A percentile compares a stretch with the other conserved stretches of the same genome.
Evolutionary conservation across 23 tunicate genomes (phyloP).

Genomic region (Oikopleura dioica): DNA sequence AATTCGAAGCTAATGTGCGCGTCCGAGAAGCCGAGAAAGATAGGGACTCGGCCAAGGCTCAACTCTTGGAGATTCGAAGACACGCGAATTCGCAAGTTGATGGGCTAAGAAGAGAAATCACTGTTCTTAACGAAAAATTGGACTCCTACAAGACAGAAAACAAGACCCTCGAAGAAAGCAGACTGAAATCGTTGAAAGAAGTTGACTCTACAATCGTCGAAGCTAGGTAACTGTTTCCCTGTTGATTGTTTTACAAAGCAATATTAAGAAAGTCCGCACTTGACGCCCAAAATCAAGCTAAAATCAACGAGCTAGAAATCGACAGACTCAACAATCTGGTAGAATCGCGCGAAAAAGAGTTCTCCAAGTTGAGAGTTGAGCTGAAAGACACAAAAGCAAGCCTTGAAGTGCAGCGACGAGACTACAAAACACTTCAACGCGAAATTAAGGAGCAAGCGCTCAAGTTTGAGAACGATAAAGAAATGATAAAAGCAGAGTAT

Average conservation of each 20-base stretch:
- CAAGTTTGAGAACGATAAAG: background rate
- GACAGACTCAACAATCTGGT: background rate
- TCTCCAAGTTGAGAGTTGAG: background rate
- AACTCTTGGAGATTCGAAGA: background rate
- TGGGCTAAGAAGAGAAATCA: background rate
- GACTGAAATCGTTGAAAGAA: background rate
- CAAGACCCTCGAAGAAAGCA: background rate
- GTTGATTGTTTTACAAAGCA: too few species aligned
- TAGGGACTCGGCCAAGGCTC: background rate
- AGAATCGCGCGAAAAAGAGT: background rate
- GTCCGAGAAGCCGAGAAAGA: background rate
- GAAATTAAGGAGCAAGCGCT: background rate
- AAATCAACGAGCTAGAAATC: background rate
- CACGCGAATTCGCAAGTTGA: slow-evolving; percentile 1
- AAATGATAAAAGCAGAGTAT: background rate
- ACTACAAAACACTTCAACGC: background rate
- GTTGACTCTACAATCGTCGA: background rate
- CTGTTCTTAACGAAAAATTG: background rate
- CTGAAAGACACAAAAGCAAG: background rate
- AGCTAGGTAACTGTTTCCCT: too few species aligned
- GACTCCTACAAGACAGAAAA: background rate
- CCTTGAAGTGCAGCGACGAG: background rate
- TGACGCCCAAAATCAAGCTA: background rate
- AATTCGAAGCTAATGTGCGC: background rate
- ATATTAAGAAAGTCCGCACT: background rate